Conservation (phyloP, 1,140 invertebrate genomes). For the Eumaeus atala region DNA sequence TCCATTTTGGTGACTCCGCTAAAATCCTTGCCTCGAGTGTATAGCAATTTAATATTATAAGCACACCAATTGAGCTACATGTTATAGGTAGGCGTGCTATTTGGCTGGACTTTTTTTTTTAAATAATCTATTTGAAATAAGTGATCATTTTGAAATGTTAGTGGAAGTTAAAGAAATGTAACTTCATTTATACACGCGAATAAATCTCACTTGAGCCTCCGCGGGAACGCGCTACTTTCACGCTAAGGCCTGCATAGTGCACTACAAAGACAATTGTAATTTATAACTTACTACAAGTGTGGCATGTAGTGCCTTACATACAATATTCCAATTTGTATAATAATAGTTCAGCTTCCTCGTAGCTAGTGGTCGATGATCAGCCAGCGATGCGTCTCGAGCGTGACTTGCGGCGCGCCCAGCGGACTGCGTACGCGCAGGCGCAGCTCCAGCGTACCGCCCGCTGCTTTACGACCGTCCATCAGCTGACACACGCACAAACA, state of each 20-base stretch:
- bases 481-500: slow-evolving; percentile 73
- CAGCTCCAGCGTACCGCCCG: slow-evolving; percentile 93
- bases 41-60: too few species aligned
- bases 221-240: neutral
- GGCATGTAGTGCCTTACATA: neutral
- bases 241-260: neutral
- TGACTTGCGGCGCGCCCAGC: slow-evolving; percentile 90
- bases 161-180: too few species aligned
- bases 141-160: too few species aligned
- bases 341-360: neutral
- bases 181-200: neutral
- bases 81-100: too few species aligned
- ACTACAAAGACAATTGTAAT: too few species aligned
- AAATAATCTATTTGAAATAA: too few species aligned
- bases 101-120: neutral
- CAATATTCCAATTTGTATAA: too few species aligned
- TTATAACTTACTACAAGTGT: too few species aligned
- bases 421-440: slow-evolving; percentile 94
- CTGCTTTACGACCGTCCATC: slow-evolving; percentile 90
- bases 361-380: slow-evolving; percentile 72
- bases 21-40: too few species aligned
- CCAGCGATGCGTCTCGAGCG: slow-evolving; percentile 94
- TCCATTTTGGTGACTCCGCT: too few species aligned
- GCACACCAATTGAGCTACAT: too few species aligned
- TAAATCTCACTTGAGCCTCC: too few species aligned